Conservation (phyloP, 2,888 invertebrate species). For the Hylaea fasciaria region DNA sequence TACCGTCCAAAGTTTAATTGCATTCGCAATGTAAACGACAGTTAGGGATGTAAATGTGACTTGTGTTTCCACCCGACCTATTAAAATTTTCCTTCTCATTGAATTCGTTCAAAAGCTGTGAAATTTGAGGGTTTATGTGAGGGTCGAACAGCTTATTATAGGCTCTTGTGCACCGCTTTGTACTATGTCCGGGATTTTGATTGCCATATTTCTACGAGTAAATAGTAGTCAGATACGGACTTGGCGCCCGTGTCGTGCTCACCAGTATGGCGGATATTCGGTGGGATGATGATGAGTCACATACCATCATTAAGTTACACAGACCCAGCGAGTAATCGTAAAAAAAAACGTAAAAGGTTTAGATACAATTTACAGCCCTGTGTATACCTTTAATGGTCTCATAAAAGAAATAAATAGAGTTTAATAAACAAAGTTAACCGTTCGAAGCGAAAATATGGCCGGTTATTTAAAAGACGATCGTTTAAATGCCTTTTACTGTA, state of each 20-base stretch:
- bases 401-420: constrained; percentile 25
- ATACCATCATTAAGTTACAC: no score
- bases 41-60: constrained; percentile 25
- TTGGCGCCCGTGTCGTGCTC: no score
- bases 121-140: constrained; percentile 14
- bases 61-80: constrained; percentile 20
- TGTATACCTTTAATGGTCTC: constrained; percentile 21
- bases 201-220: no score
- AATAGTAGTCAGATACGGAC: constrained; percentile 4
- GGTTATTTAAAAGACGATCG: background rate
- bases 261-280: no score
- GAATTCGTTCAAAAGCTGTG: constrained; percentile 23
- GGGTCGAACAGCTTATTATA: background rate
- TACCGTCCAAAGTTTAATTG: constrained; percentile 35
- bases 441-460: constrained; percentile 9
- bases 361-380: constrained; percentile 19
- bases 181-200: no score
- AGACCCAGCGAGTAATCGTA: constrained; percentile 1
- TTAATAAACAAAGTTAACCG: constrained; percentile 12
- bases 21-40: constrained; percentile 29
- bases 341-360: constrained; percentile 11
- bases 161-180: background rate
- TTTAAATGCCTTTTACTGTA: no score
- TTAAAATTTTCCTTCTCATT: constrained; percentile 28
- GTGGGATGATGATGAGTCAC: no score